These are phyloP conservation scores for Chrysocyon brachyurus DNA, from an alignment of 2,797 vertebrate genomes.

Conservation along the genomic window DNA sequence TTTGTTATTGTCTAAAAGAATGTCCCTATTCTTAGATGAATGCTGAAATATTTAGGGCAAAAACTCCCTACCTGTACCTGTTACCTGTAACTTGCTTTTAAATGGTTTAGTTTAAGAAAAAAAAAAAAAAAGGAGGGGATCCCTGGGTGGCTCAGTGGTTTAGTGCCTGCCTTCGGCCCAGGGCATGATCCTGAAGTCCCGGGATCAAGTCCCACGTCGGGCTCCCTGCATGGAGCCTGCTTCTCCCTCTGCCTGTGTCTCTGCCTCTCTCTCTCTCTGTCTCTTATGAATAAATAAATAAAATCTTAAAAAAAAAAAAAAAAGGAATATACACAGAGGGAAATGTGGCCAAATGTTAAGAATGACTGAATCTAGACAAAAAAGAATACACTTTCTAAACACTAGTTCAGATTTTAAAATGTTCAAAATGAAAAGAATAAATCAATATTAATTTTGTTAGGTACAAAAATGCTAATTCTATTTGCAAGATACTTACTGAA, in stretches of 20 bases:
- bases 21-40: not conserved
- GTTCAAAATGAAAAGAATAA: not conserved
- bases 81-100: not conserved
- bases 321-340: not conserved
- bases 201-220: too few relatives aligned
- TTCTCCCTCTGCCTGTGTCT: too few relatives aligned
- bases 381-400: not conserved
- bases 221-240: too few relatives aligned
- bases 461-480: not conserved
- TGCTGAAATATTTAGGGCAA: not conserved
- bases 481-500: not conserved
- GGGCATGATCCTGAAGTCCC: too few relatives aligned
- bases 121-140: too few relatives aligned
- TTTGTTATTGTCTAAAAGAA: not conserved
- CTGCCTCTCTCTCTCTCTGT: too few relatives aligned
- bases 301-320: not conserved
- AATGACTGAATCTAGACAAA: not conserved
- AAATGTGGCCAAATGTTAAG: not conserved
- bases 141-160: too few relatives aligned
- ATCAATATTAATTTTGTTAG: not conserved
- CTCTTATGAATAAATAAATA: not conserved
- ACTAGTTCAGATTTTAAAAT: not conserved
- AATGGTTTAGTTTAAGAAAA: not conserved
- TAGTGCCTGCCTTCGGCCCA: too few relatives aligned
- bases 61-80: too few relatives aligned